Evolutionary conservation across 2,797 vertebrate species (phyloP).

Genomic region (Gambelia wislizenii): DNA sequence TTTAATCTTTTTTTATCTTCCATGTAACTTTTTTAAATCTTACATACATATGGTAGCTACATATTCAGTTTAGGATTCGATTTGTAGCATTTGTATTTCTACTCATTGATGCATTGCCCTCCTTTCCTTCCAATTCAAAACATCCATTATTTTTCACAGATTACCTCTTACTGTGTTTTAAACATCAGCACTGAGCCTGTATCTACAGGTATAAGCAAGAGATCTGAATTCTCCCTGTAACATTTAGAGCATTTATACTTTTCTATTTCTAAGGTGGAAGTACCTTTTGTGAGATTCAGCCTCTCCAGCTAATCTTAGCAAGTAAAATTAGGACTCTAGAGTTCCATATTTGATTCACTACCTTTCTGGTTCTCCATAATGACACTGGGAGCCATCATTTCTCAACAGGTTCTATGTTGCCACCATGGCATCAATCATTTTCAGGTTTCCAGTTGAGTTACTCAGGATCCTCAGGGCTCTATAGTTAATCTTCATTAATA

Average conservation of each 20-base stretch:
- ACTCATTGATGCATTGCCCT: no score
- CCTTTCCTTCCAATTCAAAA: neutral
- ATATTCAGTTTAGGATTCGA: neutral
- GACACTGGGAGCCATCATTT: slow-evolving; percentile 47
- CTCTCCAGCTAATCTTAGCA: slow-evolving; percentile 28
- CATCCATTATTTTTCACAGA: neutral
- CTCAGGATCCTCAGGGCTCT: slow-evolving; percentile 48
- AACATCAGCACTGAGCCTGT: neutral
- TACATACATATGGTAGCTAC: no score
- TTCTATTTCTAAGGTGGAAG: neutral
- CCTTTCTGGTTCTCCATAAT: slow-evolving; percentile 26
- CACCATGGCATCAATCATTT: slow-evolving; percentile 58
- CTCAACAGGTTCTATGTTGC: slow-evolving; percentile 54
- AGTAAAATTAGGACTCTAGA: slow-evolving; percentile 35
- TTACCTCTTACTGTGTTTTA: neutral
- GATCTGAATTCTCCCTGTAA: neutral
- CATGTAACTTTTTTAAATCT: no score
- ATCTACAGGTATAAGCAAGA: no score
- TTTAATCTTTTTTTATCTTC: no score
- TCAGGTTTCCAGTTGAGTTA: slow-evolving; percentile 59
- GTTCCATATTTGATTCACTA: slow-evolving; percentile 31
- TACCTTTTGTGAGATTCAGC: slow-evolving; percentile 26
- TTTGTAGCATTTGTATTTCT: no score
- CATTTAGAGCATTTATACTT: slow-evolving; percentile 3
- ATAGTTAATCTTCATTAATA: slow-evolving; percentile 69